Percentiles rank a stretch among this genome's conserved stretches.
Evolutionary conservation across 2,113 vertebrate species (phyloP).

Genomic region (Pachycephala philippinensis): DNA sequence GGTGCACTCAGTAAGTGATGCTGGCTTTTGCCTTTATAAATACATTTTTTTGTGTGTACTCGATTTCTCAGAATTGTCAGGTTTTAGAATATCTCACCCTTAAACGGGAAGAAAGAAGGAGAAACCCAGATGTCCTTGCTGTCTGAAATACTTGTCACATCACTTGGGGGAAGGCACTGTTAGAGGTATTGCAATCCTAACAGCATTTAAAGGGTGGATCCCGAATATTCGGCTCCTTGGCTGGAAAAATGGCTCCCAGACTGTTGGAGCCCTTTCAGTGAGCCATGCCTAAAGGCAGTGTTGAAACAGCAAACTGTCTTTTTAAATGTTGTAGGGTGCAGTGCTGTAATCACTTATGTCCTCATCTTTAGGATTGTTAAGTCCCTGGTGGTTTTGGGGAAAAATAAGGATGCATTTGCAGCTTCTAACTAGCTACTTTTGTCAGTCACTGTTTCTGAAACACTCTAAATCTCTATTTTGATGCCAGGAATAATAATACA

Average conservation of each 20-base stretch:
- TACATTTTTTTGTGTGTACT: background rate
- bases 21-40: background rate
- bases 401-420: background rate
- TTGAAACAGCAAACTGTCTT: background rate
- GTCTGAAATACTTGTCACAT: background rate
- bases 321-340: slow-evolving; percentile 13
- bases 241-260: background rate
- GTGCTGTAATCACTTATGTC: slow-evolving; percentile 39
- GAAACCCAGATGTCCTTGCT: background rate
- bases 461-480: slow-evolving; percentile 11
- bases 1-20: background rate
- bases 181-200: background rate
- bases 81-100: background rate
- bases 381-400: background rate
- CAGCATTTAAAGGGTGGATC: background rate
- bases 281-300: background rate
- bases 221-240: background rate
- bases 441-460: background rate
- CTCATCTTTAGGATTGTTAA: background rate
- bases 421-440: slow-evolving; percentile 11
- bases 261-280: background rate
- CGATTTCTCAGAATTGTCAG: background rate
- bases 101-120: background rate
- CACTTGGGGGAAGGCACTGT: background rate
- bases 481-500: background rate